Conservation (phyloP, 2,888 invertebrate genomes). For the Nephrotoma guestfalica region DNA sequence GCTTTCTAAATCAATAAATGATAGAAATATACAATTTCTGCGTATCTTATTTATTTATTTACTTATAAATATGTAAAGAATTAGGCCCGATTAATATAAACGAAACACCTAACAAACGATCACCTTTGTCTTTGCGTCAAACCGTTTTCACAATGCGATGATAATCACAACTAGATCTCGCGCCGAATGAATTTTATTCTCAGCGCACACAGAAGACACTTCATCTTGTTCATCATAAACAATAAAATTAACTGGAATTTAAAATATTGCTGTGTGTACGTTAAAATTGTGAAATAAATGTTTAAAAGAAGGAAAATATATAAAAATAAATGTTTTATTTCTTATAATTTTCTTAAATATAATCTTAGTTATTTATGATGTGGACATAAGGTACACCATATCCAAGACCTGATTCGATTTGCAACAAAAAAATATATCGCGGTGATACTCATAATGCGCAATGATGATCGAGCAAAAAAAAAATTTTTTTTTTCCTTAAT, state of each 20-base stretch:
- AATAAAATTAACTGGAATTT: not conserved
- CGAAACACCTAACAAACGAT: not conserved
- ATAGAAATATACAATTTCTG: not conserved
- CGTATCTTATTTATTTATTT: not conserved
- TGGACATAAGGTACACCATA: not conserved
- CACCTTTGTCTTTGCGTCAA: not conserved
- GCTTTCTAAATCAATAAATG: not conserved
- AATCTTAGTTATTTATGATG: not conserved
- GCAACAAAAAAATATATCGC: not conserved
- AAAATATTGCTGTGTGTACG: not conserved
- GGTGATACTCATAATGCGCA: not conserved
- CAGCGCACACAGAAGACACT: not conserved
- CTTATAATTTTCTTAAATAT: not conserved
- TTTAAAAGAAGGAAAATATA: not conserved
- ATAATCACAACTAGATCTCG: not conserved
- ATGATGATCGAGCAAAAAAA: not conserved
- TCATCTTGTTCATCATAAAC: not conserved
- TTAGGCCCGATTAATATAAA: not conserved
- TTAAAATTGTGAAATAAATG: not conserved
- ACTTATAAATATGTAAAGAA: not conserved
- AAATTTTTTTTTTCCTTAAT: not conserved
- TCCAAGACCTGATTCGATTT: not conserved
- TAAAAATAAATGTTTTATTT: not conserved
- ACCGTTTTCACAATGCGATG: not conserved
- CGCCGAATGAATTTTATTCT: not conserved